Percentiles rank a stretch among this genome's conserved stretches.
These are phyloP conservation scores for Muscicapa adusta DNA, from an alignment of 2,113 vertebrate species.

Conservation along the genomic window DNA sequence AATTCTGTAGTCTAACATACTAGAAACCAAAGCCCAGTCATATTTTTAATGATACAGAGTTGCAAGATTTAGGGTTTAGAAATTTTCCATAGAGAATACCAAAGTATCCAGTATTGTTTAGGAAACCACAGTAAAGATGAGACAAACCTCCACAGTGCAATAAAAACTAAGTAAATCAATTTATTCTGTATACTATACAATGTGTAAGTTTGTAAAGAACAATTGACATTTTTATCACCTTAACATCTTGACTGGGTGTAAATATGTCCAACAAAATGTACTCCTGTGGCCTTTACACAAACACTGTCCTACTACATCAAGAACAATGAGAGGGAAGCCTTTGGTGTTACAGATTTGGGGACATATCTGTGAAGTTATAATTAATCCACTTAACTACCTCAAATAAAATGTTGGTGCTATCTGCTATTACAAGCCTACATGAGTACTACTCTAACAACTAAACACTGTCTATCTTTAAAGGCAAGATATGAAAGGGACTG, in stretches of 20 bases:
- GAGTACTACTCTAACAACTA: conserved; percentile 53
- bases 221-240: conserved; percentile 67
- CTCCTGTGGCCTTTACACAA: conserved; percentile 62
- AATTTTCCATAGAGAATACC: conserved; percentile 26
- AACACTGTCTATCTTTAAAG: conserved; percentile 47
- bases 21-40: conserved; percentile 51
- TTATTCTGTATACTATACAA: conserved; percentile 79
- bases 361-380: conserved; percentile 24
- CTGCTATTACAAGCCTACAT: conserved; percentile 50
- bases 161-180: conserved; percentile 76
- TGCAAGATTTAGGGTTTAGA: conserved; percentile 7
- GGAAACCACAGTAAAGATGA: conserved; percentile 61
- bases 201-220: conserved; percentile 69
- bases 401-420: conserved; percentile 30
- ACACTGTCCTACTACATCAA: conserved; percentile 63
- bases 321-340: conserved; percentile 58
- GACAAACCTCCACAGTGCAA: conserved; percentile 68
- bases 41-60: conserved; percentile 47
- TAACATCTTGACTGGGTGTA: conserved; percentile 64
- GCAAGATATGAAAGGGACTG: conserved; percentile 57
- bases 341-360: conserved; percentile 61
- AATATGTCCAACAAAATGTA: conserved; percentile 67
- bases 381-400: conserved; percentile 43
- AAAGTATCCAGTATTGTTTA: neutral
- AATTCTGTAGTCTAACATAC: conserved; percentile 61